Percentiles rank a stretch among this genome's conserved stretches.
Evolutionary conservation across 2,888 invertebrate genomes (phyloP).

Genomic region (Prosapia bicincta): DNA sequence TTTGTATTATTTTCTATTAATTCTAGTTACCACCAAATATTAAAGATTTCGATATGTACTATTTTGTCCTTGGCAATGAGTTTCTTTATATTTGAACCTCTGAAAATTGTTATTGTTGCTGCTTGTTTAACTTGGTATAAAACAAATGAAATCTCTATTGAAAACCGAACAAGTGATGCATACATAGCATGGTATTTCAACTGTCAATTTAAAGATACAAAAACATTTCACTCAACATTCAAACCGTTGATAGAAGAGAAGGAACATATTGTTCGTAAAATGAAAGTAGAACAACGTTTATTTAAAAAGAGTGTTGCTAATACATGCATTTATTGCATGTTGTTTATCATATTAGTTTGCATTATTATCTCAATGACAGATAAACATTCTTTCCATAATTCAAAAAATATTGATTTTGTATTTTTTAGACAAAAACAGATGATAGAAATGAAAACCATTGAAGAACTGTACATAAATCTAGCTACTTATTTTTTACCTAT

Average conservation of each 20-base stretch:
- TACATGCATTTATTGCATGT: background rate
- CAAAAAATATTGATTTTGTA: background rate
- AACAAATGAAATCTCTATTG: background rate
- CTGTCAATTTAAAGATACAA: background rate
- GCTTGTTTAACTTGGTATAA: background rate
- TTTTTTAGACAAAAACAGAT: background rate
- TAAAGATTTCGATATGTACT: background rate
- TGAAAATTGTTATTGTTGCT: background rate
- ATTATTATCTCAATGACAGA: background rate
- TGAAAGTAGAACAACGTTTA: background rate
- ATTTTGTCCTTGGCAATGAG: background rate
- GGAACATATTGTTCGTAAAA: background rate
- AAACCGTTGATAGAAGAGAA: background rate
- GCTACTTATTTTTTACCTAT: background rate
- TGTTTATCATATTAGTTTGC: background rate
- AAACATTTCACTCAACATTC: background rate
- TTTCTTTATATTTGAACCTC: background rate
- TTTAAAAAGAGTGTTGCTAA: background rate
- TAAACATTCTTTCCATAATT: background rate
- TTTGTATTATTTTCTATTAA: background rate
- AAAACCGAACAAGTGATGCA: background rate
- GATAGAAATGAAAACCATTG: background rate
- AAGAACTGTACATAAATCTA: background rate
- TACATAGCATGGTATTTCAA: background rate
- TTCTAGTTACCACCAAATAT: background rate